phyloP scores from a whole-genome alignment of 2,888 invertebrate genomes.

The Scrobipalpa atriplicella region DNA sequence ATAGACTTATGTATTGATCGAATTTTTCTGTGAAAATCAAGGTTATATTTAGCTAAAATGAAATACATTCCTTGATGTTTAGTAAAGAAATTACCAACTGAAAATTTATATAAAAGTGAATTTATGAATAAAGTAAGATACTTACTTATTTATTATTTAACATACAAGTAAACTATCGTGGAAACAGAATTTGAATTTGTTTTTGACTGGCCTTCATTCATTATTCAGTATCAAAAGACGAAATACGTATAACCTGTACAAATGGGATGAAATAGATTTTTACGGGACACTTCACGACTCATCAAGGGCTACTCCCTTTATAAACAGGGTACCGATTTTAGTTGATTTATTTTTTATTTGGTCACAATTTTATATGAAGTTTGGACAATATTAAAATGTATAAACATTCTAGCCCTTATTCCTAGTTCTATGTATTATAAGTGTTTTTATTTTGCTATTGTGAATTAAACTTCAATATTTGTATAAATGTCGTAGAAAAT shows the following conservation, averaged over 20 bases:
- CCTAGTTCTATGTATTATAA: constrained; percentile 39
- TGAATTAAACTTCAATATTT: constrained; percentile 10
- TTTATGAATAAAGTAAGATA: too few relatives aligned
- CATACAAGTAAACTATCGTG: too few relatives aligned
- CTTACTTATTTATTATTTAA: too few relatives aligned
- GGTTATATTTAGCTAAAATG: too few relatives aligned
- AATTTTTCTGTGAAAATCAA: too few relatives aligned
- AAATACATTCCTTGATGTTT: too few relatives aligned
- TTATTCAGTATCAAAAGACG: constrained; percentile 27
- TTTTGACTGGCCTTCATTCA: too few relatives aligned
- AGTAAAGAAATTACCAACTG: too few relatives aligned
- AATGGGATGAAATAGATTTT: constrained; percentile 38
- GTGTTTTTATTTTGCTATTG: constrained; percentile 20
- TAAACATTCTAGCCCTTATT: constrained; percentile 54
- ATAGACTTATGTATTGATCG: too few relatives aligned
- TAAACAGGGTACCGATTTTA: constrained; percentile 66
- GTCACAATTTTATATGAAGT: constrained; percentile 55
- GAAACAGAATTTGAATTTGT: too few relatives aligned
- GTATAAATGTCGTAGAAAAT: constrained; percentile 1
- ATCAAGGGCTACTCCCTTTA: constrained; percentile 46
- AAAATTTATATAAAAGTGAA: too few relatives aligned
- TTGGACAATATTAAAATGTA: constrained; percentile 67
- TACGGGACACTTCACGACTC: constrained; percentile 33
- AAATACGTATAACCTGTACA: constrained; percentile 53
- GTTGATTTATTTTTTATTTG: constrained; percentile 45